phyloP scores from a whole-genome alignment of 2,888 invertebrate species.

The Acronicta psi region DNA sequence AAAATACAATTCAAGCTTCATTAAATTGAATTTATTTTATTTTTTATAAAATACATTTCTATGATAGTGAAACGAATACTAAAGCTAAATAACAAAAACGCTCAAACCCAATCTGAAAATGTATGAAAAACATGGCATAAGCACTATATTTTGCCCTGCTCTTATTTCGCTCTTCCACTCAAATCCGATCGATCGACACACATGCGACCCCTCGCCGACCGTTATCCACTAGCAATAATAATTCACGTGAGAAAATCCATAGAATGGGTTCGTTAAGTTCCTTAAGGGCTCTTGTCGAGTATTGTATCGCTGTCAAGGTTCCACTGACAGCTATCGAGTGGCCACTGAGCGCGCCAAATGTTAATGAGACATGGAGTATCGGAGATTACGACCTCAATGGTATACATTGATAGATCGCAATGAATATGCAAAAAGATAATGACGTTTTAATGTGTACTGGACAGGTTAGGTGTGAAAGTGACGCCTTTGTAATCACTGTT shows the following conservation, averaged over 20 bases:
- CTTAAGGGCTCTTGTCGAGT: slow-evolving; percentile 76
- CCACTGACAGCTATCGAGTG: slow-evolving; percentile 73
- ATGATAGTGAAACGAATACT: not conserved
- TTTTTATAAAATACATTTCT: not conserved
- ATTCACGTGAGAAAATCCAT: slow-evolving; percentile 86
- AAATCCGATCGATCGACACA: slow-evolving; percentile 46
- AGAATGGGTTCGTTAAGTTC: slow-evolving; percentile 87
- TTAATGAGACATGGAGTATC: slow-evolving; percentile 60
- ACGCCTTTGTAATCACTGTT: slow-evolving; percentile 19
- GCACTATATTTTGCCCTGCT: slow-evolving; percentile 1
- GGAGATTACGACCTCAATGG: slow-evolving; percentile 45
- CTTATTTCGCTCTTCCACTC: slow-evolving; percentile 36
- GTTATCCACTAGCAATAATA: slow-evolving; percentile 61
- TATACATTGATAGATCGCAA: slow-evolving; percentile 58
- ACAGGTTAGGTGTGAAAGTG: slow-evolving; percentile 38
- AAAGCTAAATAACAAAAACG: too few relatives aligned
- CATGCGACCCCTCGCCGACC: slow-evolving; percentile 49
- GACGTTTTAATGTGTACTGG: slow-evolving; percentile 47
- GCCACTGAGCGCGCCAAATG: slow-evolving; percentile 66
- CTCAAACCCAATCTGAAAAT: not conserved
- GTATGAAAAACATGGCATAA: slow-evolving; percentile 14
- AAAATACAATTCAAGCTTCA: too few relatives aligned
- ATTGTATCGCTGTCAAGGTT: slow-evolving; percentile 80
- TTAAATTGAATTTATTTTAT: too few relatives aligned
- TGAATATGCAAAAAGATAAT: slow-evolving; percentile 58